Base-by-base conservation (phyloP, 2,888 invertebrate species). In the Orthonychiurus folsomi region DNA sequence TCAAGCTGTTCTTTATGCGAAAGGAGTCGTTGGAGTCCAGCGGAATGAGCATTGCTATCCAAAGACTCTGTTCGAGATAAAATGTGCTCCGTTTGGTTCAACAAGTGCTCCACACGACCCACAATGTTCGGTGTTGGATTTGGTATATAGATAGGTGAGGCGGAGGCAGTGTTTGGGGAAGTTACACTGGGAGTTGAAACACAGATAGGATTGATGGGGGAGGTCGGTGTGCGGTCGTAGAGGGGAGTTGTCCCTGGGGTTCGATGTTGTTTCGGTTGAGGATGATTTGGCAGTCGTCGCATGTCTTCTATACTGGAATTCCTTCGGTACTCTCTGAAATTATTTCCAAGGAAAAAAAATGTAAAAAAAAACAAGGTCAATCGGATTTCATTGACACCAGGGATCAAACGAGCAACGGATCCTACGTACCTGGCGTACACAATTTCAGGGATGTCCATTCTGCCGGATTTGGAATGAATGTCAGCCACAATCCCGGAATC, bases 41-140 rank as follows among this genome's bases (percentile, higher is more conserved):
- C 72, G 55, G 71, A 71, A 64, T 72, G 72, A 26, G 72, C 66
- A 65, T 71, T 72, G 60, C 69, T 69, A 65, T 73, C 73, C 62
- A 73, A 65, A 56, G 73, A 73, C 66, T 73, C 73, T 66, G 73
- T 73, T 62, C 73, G 65, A 59, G 72, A 72, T 61, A 73, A 66
- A 68, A 73, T 73, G 67, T 73, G 73, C 67, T 73, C 73, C 25
- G 73, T 73, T 68, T 73, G 73, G 68, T 73, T 73, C 54, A 73
- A 64, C 50, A 73, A 69, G 65, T 72, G 73, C 62, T 73, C 73
- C 48, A 73, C 73, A 64, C 72, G 71, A 53, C 73, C 73, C 53
- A 73, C 73, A 60, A 71, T 68, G 52, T 66, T 63, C 59, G 62
- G 63, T 63, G 69, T 72, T 59, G 68, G 68, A 60, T 65, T 67